A percentile compares a stretch with the other conserved stretches of the same genome.
Evolutionary conservation across 2,113 vertebrate genomes (phyloP).

Genomic region (Psettodes erumei): DNA sequence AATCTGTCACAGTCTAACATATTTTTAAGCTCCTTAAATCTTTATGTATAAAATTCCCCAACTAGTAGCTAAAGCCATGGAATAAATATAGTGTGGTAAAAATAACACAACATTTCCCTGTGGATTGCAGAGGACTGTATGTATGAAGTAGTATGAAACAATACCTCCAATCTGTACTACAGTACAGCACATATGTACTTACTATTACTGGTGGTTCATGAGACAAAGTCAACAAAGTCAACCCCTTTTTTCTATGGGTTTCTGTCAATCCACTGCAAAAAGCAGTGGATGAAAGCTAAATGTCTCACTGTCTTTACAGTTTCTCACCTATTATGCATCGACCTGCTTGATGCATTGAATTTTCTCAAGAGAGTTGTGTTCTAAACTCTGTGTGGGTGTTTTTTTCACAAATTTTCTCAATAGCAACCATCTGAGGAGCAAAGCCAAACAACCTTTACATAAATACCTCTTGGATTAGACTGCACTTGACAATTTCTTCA

Average conservation of each 20-base stretch:
- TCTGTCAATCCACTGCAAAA: conserved; percentile 29
- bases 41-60: background rate
- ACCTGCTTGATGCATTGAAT: conserved; percentile 33
- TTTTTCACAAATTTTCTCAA: conserved; percentile 37
- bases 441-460: conserved; percentile 47
- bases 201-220: background rate
- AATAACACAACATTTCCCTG: background rate
- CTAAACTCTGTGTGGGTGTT: conserved; percentile 44
- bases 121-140: background rate
- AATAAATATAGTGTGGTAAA: background rate
- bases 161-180: background rate
- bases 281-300: conserved; percentile 24
- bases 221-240: background rate
- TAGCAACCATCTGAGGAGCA: conserved; percentile 38
- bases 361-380: conserved; percentile 26
- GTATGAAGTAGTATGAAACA: background rate
- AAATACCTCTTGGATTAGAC: conserved; percentile 37
- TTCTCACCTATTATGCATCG: conserved; percentile 43
- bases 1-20: background rate
- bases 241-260: conserved; percentile 7
- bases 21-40: background rate
- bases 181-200: too few species aligned
- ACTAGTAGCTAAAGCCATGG: too few species aligned
- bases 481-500: conserved; percentile 23
- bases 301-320: conserved; percentile 17